A percentile compares a stretch with the other conserved stretches of the same genome.
Conservation (phyloP, 1,140 invertebrate genomes). For the Aradophagus sp. region DNA sequence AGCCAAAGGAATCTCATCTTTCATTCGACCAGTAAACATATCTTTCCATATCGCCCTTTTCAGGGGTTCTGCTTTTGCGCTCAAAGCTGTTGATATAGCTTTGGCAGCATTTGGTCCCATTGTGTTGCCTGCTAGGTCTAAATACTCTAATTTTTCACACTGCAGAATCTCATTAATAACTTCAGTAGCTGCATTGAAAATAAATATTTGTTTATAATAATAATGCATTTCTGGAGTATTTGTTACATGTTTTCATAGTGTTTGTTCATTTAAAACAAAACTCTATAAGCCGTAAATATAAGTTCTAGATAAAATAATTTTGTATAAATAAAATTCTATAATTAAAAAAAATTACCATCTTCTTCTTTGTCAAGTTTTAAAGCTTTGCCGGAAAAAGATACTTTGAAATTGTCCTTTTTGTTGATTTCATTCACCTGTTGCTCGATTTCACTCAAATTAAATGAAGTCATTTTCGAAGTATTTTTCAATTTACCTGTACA, state of each 20-base stretch:
- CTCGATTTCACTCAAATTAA: slow-evolving; percentile 65
- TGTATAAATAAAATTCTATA: neutral
- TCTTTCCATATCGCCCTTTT: slow-evolving; percentile 94
- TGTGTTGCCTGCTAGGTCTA: slow-evolving; percentile 95
- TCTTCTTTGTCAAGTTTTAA: slow-evolving; percentile 80
- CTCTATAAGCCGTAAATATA: too few relatives aligned
- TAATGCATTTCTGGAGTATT: neutral
- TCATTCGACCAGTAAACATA: slow-evolving; percentile 95
- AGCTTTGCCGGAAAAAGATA: slow-evolving; percentile 80
- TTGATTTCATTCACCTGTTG: slow-evolving; percentile 58
- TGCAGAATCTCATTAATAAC: slow-evolving; percentile 80
- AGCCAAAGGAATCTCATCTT: slow-evolving; percentile 94
- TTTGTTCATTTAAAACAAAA: neutral
- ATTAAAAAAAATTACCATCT: slow-evolving; percentile 77
- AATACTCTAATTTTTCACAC: slow-evolving; percentile 79
- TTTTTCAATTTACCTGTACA: too few relatives aligned
- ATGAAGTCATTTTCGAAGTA: slow-evolving; percentile 64
- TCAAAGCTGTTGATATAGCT: slow-evolving; percentile 87
- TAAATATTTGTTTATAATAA: neutral
- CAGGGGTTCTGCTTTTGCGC: slow-evolving; percentile 83
- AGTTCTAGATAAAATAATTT: too few relatives aligned
- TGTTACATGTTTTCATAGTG: neutral
- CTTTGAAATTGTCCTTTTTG: too few relatives aligned
- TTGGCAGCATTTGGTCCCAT: slow-evolving; percentile 91
- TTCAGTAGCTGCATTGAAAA: slow-evolving; percentile 75